These are phyloP conservation scores for Coleophora deauratella DNA, from an alignment of 2,888 invertebrate species.

Conservation along the genomic window DNA sequence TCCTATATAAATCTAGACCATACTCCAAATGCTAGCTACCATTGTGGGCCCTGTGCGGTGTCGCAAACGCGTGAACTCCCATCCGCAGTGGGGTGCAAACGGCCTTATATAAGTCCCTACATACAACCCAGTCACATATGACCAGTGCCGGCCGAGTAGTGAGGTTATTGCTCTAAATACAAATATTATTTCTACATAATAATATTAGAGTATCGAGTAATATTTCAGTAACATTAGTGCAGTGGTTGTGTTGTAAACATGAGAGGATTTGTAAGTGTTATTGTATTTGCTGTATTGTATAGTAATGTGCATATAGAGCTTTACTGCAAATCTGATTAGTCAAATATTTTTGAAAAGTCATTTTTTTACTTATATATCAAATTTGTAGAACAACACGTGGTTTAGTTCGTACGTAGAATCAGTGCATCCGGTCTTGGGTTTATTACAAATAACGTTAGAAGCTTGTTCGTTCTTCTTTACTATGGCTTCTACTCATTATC, in stretches of 20 bases:
- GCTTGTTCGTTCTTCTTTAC: too few relatives aligned
- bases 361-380: too few relatives aligned
- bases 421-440: too few relatives aligned
- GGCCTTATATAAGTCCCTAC: constrained; percentile 47
- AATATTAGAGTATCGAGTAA: not conserved
- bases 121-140: constrained; percentile 33
- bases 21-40: too few relatives aligned
- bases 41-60: constrained; percentile 7
- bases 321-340: too few relatives aligned
- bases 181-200: not conserved
- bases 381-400: too few relatives aligned
- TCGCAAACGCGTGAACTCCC: constrained; percentile 19
- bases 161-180: not conserved
- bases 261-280: constrained; percentile 58
- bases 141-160: constrained; percentile 22
- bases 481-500: too few relatives aligned
- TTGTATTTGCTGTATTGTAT: constrained; percentile 1
- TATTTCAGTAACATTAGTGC: constrained; percentile 11
- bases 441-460: too few relatives aligned
- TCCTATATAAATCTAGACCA: too few relatives aligned
- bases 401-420: too few relatives aligned
- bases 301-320: too few relatives aligned
- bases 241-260: constrained; percentile 38
- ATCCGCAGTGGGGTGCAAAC: constrained; percentile 34
- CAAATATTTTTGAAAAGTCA: too few relatives aligned